Evolutionary conservation across 2,113 vertebrate genomes (phyloP), one percentile per base, ranked within the genome.

Genomic region (Crotalus tigris): DNA sequence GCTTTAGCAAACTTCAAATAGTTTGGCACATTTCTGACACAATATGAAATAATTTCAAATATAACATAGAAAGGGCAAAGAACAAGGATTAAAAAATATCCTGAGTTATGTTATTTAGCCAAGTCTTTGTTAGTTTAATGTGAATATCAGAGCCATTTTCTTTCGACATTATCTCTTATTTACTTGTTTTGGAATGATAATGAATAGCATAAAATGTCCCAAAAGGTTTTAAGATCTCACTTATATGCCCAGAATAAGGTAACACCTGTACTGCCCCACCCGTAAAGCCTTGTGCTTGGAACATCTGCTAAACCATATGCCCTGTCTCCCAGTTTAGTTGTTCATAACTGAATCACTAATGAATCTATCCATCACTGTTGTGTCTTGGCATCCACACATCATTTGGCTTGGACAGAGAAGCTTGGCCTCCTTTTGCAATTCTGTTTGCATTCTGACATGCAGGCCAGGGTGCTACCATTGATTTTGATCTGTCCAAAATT

Each of bases 301-400:
- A 97, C 98, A 98, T 97, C 97, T 98, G 98, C 96, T 97, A 95
- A 95, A 97, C 97, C 97, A 97, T 98, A 98, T 98, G 97, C 94
- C 97, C 96, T 98, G 98, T 97, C 97, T 97, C 95, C 94, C 96
- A 95, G 95, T 97, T 97, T 95, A 93, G 91, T 93, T 95, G 95
- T 96, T 29, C 90, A 96, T 96, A 96, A 96, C 96, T 94, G 95
- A 93, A 3, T 95, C 95, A 88, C 96, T 97, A 98, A 98, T 97
- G 97, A 98, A 94, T 94, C 96, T 94, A 98, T 98, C 98, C 94
- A 96, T 98, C 97, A 97, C 86, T 90, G 89, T 94, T 92, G 96
- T 94, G 94, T 51, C 96, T 96, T 97, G 96, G 94, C 95, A 44
- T 96, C 93, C 95, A 95, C 81, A 85, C 58, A 58, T 96, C 92